phyloP scores from a whole-genome alignment of 2,888 invertebrate species.

The Scotopteryx bipunctaria region DNA sequence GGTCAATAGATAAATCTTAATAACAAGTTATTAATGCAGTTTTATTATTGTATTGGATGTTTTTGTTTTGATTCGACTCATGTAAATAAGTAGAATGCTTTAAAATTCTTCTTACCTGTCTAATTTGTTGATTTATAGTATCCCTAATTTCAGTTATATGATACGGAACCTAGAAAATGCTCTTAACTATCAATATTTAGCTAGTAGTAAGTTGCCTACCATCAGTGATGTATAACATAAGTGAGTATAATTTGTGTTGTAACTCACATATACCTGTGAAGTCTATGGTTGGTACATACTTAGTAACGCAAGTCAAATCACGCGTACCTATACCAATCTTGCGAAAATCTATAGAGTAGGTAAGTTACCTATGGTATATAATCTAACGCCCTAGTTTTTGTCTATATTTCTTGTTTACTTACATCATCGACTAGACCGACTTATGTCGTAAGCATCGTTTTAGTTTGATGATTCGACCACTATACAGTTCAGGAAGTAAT shows the following conservation, averaged over 20 bases:
- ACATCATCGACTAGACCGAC: not conserved
- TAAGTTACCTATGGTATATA: not conserved
- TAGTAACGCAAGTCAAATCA: not conserved
- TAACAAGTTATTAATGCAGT: constrained; percentile 16
- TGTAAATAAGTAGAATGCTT: too few species aligned
- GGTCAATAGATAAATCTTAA: constrained; percentile 22
- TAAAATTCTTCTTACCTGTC: too few species aligned
- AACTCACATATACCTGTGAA: constrained; percentile 8
- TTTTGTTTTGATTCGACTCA: constrained; percentile 1
- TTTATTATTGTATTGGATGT: constrained; percentile 18
- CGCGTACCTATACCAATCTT: not conserved
- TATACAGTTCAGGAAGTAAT: not conserved
- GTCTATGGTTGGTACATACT: too few species aligned
- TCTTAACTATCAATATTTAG: too few species aligned
- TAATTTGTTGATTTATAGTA: too few species aligned
- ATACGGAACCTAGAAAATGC: too few species aligned
- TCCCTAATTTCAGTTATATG: too few species aligned
- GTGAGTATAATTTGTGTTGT: too few species aligned
- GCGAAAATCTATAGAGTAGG: not conserved
- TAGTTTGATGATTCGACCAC: not conserved
- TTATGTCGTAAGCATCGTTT: too few species aligned
- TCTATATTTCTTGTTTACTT: not conserved
- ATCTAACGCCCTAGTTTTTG: not conserved
- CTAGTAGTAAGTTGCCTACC: too few species aligned
- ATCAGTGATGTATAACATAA: too few species aligned